These are phyloP conservation scores for Pan paniscus DNA, from an alignment of 2,113 vertebrate genomes.

Conservation along the genomic window DNA sequence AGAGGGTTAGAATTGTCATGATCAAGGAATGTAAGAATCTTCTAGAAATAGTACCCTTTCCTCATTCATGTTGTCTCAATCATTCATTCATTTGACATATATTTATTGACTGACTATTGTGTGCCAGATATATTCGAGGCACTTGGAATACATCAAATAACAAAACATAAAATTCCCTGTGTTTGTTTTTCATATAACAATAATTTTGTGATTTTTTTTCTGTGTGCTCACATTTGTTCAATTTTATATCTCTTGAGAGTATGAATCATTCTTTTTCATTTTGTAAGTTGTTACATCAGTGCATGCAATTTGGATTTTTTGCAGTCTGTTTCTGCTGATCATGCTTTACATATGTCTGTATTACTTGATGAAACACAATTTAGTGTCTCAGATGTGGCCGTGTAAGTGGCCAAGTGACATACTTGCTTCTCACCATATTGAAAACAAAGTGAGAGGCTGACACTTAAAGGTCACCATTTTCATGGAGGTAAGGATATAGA, in stretches of 20 bases:
- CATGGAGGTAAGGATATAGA: not conserved
- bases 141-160: constrained; percentile 4
- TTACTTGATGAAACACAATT: constrained; percentile 18
- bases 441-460: constrained; percentile 5
- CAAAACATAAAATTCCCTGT: not conserved
- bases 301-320: not conserved
- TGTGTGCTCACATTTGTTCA: not conserved
- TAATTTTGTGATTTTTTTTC: too few species aligned
- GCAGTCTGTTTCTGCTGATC: not conserved
- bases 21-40: not conserved
- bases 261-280: constrained; percentile 51
- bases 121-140: not conserved
- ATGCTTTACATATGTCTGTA: constrained; percentile 39
- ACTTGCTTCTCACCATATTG: not conserved
- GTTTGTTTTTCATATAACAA: not conserved
- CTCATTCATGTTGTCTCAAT: constrained; percentile 6
- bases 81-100: not conserved
- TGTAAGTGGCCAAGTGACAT: constrained; percentile 31
- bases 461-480: constrained; percentile 10
- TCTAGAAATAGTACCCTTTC: not conserved
- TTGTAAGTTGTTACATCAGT: constrained; percentile 19
- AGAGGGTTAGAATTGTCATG: not conserved
- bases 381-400: not conserved
- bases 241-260: constrained; percentile 43
- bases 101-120: not conserved